Evolutionary conservation across 2,888 invertebrate genomes (phyloP), one percentile per base, ranked within the genome.

Genomic region (Aspidiotus destructor): DNA sequence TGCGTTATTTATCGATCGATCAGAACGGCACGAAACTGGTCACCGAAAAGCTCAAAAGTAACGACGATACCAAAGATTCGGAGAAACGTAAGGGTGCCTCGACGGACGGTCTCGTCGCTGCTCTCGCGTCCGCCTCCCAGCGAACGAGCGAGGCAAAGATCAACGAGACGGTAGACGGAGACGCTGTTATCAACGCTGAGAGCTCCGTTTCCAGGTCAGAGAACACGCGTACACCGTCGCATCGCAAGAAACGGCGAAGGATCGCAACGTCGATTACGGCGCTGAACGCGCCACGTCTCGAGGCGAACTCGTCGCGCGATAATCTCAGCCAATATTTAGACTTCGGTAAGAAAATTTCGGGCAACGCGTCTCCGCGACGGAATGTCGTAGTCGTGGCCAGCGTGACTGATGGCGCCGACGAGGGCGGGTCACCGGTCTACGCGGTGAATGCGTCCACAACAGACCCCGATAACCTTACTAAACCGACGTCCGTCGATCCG

Each of bases 231-330:
- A 41, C 57, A 16, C 64, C 64, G 17, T 55, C 64, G 42, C 64
- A 64, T 41, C 64, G 64, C 55, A 64, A 64, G 16, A 64, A 64
- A 55, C 53, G 64, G 40, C 55, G 64, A 64, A 55, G 64, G 57
- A 41, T 64, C 42, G 28, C 55, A 17, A 41, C 55, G 1, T 54
- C 64, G 10, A 53, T 54, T 41, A 28, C 41, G 42, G 64, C 57
- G 41, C 64, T 57, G 16, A 55, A n/a, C 8, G 64, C 54, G 16
- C 9, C 52, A 2, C n/a, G 60, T 28, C 9, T 41, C 17, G 15
- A 54, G 2, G 55, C 15, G 55, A 15, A 54, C 16, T 17, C 15
- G 15, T 17, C 10, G 55, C 55, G 15, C 9, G 16, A 54, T 54
- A 15, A 54, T 17, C 55, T 13, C 55, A 17, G 17, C 17, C 55